Conservation (phyloP, 2,888 invertebrate genomes). For the Tenthredo mesomela region DNA sequence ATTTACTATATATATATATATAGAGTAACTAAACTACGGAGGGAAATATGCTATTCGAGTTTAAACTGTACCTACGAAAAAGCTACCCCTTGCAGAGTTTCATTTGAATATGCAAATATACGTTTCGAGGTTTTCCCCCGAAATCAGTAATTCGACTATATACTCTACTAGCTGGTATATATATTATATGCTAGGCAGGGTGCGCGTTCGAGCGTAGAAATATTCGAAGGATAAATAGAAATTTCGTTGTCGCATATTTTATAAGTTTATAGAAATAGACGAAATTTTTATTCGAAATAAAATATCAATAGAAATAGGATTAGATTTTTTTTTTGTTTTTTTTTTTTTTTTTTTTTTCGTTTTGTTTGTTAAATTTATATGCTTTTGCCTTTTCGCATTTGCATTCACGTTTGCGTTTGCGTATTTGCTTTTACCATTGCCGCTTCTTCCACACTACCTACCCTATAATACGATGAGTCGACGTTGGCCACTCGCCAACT, state of each 20-base stretch:
- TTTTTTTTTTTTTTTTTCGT: too few species aligned
- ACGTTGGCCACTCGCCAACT: conserved; percentile 40
- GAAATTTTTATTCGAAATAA: too few species aligned
- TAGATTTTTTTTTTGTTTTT: too few species aligned
- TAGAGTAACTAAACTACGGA: background rate
- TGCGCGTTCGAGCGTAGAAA: background rate
- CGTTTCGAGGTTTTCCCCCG: conserved; percentile 18
- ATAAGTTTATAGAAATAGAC: too few species aligned
- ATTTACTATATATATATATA: background rate
- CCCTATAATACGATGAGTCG: conserved; percentile 36
- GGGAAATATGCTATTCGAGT: conserved; percentile 1
- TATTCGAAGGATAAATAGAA: background rate
- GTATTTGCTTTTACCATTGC: background rate
- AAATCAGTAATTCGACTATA: conserved; percentile 19
- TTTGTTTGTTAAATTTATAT: too few species aligned
- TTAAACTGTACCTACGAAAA: background rate
- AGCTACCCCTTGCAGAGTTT: conserved; percentile 12
- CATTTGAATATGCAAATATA: conserved; percentile 49
- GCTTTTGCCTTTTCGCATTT: background rate
- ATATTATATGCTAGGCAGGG: too few species aligned
- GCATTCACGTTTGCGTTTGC: background rate
- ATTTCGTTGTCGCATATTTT: too few species aligned
- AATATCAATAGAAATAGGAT: too few species aligned
- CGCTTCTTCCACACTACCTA: background rate
- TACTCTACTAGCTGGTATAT: too few species aligned